Base-by-base conservation (phyloP, 2,113 vertebrate species). In the Channa argus region DNA sequence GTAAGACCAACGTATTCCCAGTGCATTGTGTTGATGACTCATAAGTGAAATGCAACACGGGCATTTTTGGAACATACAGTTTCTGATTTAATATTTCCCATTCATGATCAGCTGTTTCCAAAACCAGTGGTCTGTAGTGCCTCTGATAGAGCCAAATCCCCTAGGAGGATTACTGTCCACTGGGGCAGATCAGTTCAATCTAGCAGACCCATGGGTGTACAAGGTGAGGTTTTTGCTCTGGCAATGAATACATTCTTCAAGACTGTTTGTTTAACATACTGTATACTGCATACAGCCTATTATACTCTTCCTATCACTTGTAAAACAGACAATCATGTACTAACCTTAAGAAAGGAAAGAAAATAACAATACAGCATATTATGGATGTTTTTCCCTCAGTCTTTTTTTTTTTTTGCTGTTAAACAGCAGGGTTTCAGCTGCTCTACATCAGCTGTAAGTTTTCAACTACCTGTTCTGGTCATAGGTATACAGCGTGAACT, bases 101-200 rank as follows among this genome's bases (percentile, higher is more conserved):
- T 71, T 86, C 72, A 41, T 77, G 54, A 82, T 82, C 64, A 74
- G 73, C 63, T 67, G 68, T 69, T 82, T 43, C 65, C 67, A 66
- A 55, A 70, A 64, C 52, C 54, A 74, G 74, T 67, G 65, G 70
- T 71, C 62, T 74, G 60, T 63, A 55, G 71, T 75, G 79, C 60
- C 50, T 75, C 74, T 78, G 41, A 70, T 88, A 74, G 61, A 95
- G 89, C 85, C 89, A 95, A 96, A 95, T 95, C 94, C 90, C 91
- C 88, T 88, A 92, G 92, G 90, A 94, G 93, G 93, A 96, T 95
- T 94, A 95, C 82, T 86, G 72, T 80, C 70, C 84, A 77, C 51
- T 59, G 86, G 89, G 77, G 62, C 84, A 92, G 92, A 90, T 90
- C 88, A 81, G 88, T 74, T 84, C 89, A 95, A 90, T 91, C 92